Base-by-base conservation (phyloP, 2,797 vertebrate species). In the Melanotaenia maccullochi region DNA sequence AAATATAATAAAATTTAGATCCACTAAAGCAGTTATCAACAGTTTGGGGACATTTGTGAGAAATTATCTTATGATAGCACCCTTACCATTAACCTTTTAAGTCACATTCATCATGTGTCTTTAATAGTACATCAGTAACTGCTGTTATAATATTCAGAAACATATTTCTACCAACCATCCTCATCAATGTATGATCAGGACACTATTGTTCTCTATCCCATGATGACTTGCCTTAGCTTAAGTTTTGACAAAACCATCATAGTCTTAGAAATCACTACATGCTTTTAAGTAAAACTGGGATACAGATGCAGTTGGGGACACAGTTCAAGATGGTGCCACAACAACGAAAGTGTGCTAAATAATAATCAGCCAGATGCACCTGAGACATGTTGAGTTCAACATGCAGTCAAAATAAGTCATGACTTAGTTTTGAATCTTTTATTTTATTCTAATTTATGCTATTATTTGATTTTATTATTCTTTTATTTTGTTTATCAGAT, bases 231-330 rank as follows among this genome's bases (percentile, higher is more conserved):
- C 6, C 6, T 32, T 32, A 32, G 32, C 32, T 32, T 32, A 32
- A 32, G 36, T 25, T 4, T 65, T 25, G 67, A 65, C 25, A 59
- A 47, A 63, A 24, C 25, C 56, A 60, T 63, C 32, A 42, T 18
- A 22, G 3, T 28, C 67, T 73, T 16, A 66, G 38, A 55, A 1
- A 12, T 69, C 25, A 9, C 63, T 7, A 58, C 28, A 6, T 60
- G 36, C 67, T 75, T 60, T 68, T 12, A 47, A 40, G 60, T 65
- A 56, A 75, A 88, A 68, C 58, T 24, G 35, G 40, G 65, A 32
- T 58, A 40, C 24, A 42, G 32, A 13, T 68, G 51, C 33, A 18
- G 3, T 22, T 58, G 14, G 24, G 51, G 65, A 57, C 28, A 59
- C 11, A 38, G 60, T 24, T 13, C 33, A 69, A 33, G 9, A 11